Evolutionary conservation across 1,140 invertebrate species (phyloP).

Genomic region (Bombyx mandarina): DNA sequence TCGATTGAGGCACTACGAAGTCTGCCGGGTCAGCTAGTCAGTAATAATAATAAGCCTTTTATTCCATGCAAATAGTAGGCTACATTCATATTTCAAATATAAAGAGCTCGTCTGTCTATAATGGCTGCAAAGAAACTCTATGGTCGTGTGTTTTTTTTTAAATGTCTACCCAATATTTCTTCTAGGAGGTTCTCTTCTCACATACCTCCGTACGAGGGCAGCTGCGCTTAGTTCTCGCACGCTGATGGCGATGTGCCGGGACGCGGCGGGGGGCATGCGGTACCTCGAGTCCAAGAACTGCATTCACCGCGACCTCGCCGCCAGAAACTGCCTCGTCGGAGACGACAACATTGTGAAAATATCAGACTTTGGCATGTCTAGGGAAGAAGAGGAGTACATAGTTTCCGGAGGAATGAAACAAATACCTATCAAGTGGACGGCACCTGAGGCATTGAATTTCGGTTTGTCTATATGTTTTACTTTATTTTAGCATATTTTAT

Average conservation of each 20-base stretch:
- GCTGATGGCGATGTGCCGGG: slow-evolving; percentile 91
- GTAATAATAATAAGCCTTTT: too few species aligned
- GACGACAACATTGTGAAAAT: slow-evolving; percentile 93
- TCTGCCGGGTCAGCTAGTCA: too few species aligned
- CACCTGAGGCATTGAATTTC: slow-evolving; percentile 96
- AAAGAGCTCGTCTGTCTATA: too few species aligned
- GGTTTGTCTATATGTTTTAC: slow-evolving; percentile 72
- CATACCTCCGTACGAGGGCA: slow-evolving; percentile 87
- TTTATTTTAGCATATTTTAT: not conserved
- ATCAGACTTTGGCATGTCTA: slow-evolving; percentile 98
- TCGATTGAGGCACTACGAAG: too few species aligned
- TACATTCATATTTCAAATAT: too few species aligned
- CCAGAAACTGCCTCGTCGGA: slow-evolving; percentile 94
- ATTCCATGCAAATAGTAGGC: too few species aligned
- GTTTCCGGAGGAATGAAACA: slow-evolving; percentile 98
- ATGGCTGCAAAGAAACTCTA: too few species aligned
- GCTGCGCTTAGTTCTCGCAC: slow-evolving; percentile 78
- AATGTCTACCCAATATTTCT: too few species aligned
- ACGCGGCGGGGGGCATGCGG: slow-evolving; percentile 93
- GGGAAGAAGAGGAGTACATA: slow-evolving; percentile 97
- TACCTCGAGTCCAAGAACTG: slow-evolving; percentile 97
- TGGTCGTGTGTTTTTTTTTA: too few species aligned
- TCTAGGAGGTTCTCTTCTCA: slow-evolving; percentile 91
- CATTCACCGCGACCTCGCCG: slow-evolving; percentile 96
- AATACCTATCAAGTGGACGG: slow-evolving; percentile 98